Evolutionary conservation across 1,140 invertebrate species (phyloP).

Genomic region (Drosophila hydei): DNA sequence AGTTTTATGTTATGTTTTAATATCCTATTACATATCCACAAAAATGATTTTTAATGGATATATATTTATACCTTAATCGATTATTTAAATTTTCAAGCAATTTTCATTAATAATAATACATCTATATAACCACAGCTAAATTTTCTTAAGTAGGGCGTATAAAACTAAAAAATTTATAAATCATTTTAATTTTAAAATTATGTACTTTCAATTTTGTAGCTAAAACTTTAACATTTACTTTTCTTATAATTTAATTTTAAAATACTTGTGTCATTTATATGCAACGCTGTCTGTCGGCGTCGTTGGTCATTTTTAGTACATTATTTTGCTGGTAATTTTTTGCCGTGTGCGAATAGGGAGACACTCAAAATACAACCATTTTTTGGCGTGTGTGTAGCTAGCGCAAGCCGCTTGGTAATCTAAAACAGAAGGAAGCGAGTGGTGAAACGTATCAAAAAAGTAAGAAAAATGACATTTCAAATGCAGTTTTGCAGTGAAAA

Average conservation of each 20-base stretch:
- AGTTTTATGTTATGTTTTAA: too few relatives aligned
- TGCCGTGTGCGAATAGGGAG: slow-evolving; percentile 30
- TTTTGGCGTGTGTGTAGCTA: slow-evolving; percentile 68
- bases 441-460: slow-evolving; percentile 35
- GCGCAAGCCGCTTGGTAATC: slow-evolving; percentile 67
- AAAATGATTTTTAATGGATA: too few relatives aligned
- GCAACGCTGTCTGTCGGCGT: slow-evolving; percentile 26
- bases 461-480: slow-evolving; percentile 32
- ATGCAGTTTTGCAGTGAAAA: neutral
- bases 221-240: too few relatives aligned
- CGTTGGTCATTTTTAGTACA: slow-evolving; percentile 42
- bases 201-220: too few relatives aligned
- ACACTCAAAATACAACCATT: slow-evolving; percentile 51
- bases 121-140: neutral
- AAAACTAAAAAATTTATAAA: neutral
- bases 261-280: neutral
- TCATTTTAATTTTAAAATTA: neutral
- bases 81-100: too few relatives aligned
- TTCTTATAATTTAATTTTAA: too few relatives aligned
- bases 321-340: slow-evolving; percentile 24
- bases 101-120: neutral
- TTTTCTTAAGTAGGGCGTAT: neutral
- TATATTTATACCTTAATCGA: too few relatives aligned
- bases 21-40: too few relatives aligned
- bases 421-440: slow-evolving; percentile 30